A percentile compares a stretch with the other conserved stretches of the same genome.
These are phyloP conservation scores for Lysandra bellargus DNA, from an alignment of 2,888 invertebrate genomes.

Conservation along the genomic window DNA sequence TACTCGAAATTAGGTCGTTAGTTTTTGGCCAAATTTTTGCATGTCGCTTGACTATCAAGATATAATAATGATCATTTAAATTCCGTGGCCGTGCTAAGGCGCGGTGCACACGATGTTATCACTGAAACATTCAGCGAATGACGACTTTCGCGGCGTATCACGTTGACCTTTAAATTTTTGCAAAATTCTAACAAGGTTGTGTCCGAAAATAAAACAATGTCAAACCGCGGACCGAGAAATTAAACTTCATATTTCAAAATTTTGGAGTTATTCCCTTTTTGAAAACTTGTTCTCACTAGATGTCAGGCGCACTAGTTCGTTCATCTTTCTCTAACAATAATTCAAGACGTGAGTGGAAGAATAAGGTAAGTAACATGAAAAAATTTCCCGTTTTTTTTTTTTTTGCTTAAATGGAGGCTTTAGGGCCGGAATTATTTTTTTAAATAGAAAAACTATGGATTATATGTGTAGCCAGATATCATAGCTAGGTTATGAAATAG, in stretches of 20 bases:
- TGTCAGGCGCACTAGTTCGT: background rate
- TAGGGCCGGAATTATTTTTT: too few species aligned
- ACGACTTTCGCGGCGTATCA: constrained; percentile 51
- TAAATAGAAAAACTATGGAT: too few species aligned
- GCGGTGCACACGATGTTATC: constrained; percentile 38
- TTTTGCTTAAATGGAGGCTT: too few species aligned
- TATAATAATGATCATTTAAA: constrained; percentile 14
- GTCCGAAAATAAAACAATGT: background rate
- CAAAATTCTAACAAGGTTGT: background rate
- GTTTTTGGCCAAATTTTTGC: background rate
- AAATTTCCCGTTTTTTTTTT: too few species aligned
- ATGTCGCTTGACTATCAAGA: constrained; percentile 3
- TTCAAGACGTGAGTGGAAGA: too few species aligned
- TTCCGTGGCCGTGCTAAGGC: constrained; percentile 20
- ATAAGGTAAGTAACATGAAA: too few species aligned
- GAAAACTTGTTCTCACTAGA: background rate
- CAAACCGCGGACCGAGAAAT: background rate
- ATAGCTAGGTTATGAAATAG: too few species aligned
- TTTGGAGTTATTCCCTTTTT: background rate
- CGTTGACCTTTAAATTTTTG: constrained; percentile 43
- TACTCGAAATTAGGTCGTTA: background rate
- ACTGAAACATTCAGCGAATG: constrained; percentile 42
- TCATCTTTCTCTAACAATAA: background rate
- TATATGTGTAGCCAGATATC: too few species aligned
- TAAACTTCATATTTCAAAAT: background rate